These are phyloP conservation scores for Drosophila mayaguana DNA, from an alignment of 2,888 invertebrate genomes.

Conservation along the genomic window DNA sequence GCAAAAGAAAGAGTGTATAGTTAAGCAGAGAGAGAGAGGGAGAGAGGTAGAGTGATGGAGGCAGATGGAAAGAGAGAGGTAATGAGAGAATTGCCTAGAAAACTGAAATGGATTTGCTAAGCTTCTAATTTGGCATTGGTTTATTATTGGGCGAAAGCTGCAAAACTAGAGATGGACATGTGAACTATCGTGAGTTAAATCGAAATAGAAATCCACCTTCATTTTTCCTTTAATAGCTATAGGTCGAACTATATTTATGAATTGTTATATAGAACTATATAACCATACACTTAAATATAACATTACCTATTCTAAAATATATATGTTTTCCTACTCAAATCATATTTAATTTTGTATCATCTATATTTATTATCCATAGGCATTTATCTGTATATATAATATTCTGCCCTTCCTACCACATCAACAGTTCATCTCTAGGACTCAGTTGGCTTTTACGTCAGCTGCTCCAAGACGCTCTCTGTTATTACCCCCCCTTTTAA, in stretches of 20 bases:
- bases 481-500: conserved; percentile 1
- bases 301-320: no score
- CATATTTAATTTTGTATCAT: no score
- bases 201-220: no score
- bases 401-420: neutral
- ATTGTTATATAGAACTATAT: no score
- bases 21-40: no score
- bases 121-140: conserved; percentile 48
- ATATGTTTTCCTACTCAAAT: no score
- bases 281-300: no score
- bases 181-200: neutral
- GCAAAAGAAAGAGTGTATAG: no score
- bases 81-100: conserved; percentile 43
- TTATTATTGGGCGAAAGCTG: conserved; percentile 35
- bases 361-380: no score
- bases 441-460: conserved; percentile 31
- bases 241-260: no score
- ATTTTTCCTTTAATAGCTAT: no score
- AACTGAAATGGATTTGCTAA: conserved; percentile 56
- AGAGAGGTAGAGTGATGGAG: neutral
- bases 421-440: neutral
- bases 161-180: neutral
- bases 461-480: conserved; percentile 37
- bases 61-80: neutral
- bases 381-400: neutral